Percentiles rank a stretch among this genome's conserved stretches.
Conservation (phyloP, 2,797 vertebrate species). For the Lepilemur septentrionalis region DNA sequence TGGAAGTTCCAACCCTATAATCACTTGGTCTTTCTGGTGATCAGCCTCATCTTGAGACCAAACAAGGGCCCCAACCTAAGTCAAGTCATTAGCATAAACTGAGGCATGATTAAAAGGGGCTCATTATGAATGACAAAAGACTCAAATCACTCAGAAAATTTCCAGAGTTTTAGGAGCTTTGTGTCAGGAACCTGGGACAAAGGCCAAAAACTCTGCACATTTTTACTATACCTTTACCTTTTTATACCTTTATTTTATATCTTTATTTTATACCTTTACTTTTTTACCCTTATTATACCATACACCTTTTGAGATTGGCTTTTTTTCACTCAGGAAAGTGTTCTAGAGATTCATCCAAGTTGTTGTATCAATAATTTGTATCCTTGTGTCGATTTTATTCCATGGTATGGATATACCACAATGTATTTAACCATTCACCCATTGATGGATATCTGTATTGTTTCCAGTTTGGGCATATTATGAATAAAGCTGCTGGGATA, state of each 20-base stretch:
- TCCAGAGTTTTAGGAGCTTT: no score
- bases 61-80: not conserved
- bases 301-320: not conserved
- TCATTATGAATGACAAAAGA: no score
- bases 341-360: not conserved
- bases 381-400: not conserved
- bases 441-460: not conserved
- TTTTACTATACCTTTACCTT: not conserved
- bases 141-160: no score
- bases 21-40: not conserved
- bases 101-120: not conserved
- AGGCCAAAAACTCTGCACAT: no score
- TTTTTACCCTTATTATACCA: not conserved
- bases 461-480: not conserved
- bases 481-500: not conserved
- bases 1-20: not conserved
- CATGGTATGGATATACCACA: not conserved
- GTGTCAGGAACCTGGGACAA: no score
- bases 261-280: no score
- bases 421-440: not conserved
- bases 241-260: no score
- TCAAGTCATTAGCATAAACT: not conserved
- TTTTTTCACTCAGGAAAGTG: not conserved
- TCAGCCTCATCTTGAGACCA: not conserved
- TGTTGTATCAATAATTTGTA: not conserved